Conservation (phyloP, 2,888 invertebrate species). For the Gibbula magus region DNA sequence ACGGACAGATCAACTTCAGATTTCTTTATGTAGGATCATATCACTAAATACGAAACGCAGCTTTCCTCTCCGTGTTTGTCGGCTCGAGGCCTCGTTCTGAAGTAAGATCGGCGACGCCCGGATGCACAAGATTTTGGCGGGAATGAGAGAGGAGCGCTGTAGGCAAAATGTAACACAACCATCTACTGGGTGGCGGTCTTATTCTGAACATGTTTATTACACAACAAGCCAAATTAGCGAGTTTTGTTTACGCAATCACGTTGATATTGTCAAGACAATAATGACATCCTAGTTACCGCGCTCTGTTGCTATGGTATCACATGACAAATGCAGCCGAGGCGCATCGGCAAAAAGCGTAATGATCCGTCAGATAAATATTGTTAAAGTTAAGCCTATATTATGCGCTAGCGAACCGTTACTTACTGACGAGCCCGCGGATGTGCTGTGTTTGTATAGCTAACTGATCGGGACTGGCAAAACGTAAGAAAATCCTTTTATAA, state of each 20-base stretch:
- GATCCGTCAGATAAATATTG: conserved; percentile 4
- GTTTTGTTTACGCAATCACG: not conserved
- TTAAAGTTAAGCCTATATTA: conserved; percentile 9
- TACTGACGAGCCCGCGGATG: not conserved
- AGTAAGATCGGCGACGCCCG: not conserved
- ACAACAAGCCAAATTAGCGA: not conserved
- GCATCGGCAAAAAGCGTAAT: not conserved
- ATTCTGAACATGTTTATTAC: not conserved
- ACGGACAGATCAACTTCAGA: not conserved
- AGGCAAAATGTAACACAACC: not conserved
- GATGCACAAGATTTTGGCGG: not conserved
- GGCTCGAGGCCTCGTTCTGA: not conserved
- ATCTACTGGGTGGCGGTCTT: not conserved
- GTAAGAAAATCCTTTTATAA: conserved; percentile 15
- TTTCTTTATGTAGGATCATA: conserved; percentile 2
- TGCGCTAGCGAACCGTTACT: conserved; percentile 5
- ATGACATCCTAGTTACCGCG: not conserved
- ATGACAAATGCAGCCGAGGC: not conserved
- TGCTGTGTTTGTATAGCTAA: not conserved
- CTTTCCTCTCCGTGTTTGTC: not conserved
- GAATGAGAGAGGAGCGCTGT: not conserved
- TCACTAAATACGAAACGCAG: conserved; percentile 1
- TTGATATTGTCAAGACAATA: not conserved
- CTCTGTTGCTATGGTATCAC: conserved; percentile 12
- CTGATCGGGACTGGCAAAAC: not conserved